phyloP scores from a whole-genome alignment of 2,113 vertebrate genomes.

The Crotalus horridus region DNA sequence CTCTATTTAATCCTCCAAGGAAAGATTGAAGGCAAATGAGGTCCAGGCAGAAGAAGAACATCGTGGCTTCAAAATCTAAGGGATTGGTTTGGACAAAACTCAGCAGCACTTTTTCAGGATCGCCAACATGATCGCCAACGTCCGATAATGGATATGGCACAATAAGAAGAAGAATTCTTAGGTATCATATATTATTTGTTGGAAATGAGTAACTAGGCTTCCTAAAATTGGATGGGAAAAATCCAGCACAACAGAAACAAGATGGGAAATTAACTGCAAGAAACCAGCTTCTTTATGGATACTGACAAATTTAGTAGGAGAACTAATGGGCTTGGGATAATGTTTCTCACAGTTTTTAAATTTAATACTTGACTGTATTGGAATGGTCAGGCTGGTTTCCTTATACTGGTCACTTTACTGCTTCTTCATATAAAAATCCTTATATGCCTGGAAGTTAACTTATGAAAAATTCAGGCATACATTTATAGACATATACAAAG shows the following conservation, averaged over 20 bases:
- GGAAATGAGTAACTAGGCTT: conserved; percentile 21
- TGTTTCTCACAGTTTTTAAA: conserved; percentile 17
- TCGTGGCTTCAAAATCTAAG: too few relatives aligned
- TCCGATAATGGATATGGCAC: too few relatives aligned
- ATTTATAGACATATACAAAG: conserved; percentile 32
- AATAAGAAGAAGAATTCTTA: background rate
- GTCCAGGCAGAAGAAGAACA: too few relatives aligned
- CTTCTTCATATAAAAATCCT: conserved; percentile 48
- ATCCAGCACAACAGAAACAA: conserved; percentile 18
- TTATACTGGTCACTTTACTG: conserved; percentile 3
- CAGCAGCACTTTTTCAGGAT: too few relatives aligned
- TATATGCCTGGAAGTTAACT: background rate
- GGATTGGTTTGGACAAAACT: too few relatives aligned
- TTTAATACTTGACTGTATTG: conserved; percentile 37
- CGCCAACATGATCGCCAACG: too few relatives aligned
- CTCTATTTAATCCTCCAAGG: too few relatives aligned
- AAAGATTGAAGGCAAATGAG: too few relatives aligned
- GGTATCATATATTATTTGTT: conserved; percentile 8
- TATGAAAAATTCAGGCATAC: conserved; percentile 12
- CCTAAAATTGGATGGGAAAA: conserved; percentile 29
- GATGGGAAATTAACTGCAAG: conserved; percentile 16
- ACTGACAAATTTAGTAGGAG: background rate
- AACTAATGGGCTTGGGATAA: conserved; percentile 30
- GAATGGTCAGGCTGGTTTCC: conserved; percentile 23
- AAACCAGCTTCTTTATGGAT: background rate